These are phyloP conservation scores for Melipona beecheii DNA, from an alignment of 2,888 invertebrate species.

Conservation along the genomic window DNA sequence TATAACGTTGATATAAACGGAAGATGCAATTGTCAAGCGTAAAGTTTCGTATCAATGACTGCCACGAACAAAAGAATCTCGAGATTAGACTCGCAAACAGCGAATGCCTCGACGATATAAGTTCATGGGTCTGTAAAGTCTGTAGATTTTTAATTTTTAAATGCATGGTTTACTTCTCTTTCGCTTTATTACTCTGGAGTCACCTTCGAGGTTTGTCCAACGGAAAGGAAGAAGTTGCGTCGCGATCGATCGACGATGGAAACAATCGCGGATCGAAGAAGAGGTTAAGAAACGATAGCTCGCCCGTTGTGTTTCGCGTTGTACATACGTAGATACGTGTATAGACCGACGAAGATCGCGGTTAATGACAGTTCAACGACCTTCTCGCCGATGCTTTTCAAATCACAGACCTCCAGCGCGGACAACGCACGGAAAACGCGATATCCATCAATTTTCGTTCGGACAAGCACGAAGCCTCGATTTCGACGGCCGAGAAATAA, in stretches of 20 bases:
- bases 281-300: not conserved
- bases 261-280: not conserved
- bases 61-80: too few species aligned
- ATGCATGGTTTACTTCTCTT: too few species aligned
- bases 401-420: not conserved
- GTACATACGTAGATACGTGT: not conserved
- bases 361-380: not conserved
- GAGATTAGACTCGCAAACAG: too few species aligned
- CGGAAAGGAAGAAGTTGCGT: too few species aligned
- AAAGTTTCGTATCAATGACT: too few species aligned
- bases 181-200: not conserved
- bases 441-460: not conserved
- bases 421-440: not conserved
- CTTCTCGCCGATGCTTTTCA: not conserved
- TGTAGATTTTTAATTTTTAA: too few species aligned
- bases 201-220: not conserved
- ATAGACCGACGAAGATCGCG: not conserved
- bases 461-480: not conserved
- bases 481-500: not conserved
- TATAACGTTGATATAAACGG: too few species aligned
- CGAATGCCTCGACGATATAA: too few species aligned
- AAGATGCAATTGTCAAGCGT: too few species aligned
- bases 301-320: not conserved
- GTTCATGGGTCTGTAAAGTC: too few species aligned
- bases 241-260: not conserved